Conservation (phyloP, 2,888 invertebrate genomes). For the Conomelus anceps region DNA sequence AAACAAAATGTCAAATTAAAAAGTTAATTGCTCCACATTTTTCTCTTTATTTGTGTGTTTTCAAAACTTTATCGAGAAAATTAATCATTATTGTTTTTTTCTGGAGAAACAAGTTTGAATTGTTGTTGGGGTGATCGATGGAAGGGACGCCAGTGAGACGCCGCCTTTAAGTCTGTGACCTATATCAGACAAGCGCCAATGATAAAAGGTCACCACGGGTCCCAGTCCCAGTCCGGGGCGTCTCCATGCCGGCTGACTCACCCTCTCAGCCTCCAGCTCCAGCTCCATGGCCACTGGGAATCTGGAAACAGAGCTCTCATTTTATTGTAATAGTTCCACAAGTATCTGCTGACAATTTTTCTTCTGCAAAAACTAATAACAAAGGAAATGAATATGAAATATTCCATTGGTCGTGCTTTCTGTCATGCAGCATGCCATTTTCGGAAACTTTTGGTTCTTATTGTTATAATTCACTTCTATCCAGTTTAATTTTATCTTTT, state of each 20-base stretch:
- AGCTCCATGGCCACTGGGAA: neutral
- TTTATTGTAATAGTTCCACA: neutral
- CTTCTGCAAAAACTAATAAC: neutral
- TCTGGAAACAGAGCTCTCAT: neutral
- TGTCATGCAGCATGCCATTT: too few relatives aligned
- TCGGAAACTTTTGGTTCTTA: too few relatives aligned
- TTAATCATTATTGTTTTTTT: too few relatives aligned
- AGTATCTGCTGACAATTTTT: neutral
- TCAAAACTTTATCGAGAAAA: too few relatives aligned
- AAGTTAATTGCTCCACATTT: too few relatives aligned
- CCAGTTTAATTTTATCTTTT: too few relatives aligned
- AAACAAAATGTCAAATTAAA: too few relatives aligned
- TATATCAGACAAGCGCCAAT: neutral
- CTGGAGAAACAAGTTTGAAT: neutral
- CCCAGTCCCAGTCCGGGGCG: neutral
- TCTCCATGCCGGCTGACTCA: neutral
- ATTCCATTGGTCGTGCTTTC: too few relatives aligned
- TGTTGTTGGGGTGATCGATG: neutral
- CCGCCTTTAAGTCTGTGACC: neutral
- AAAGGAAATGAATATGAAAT: too few relatives aligned
- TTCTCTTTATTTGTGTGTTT: too few relatives aligned
- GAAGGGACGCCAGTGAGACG: neutral
- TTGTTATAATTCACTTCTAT: too few relatives aligned
- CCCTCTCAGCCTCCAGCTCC: neutral
- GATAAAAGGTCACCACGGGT: neutral